Percentiles rank a stretch among this genome's conserved stretches.
Evolutionary conservation across 64 coral and sea anemone species (phyloP).

Genomic region (Montipora capricornis): DNA sequence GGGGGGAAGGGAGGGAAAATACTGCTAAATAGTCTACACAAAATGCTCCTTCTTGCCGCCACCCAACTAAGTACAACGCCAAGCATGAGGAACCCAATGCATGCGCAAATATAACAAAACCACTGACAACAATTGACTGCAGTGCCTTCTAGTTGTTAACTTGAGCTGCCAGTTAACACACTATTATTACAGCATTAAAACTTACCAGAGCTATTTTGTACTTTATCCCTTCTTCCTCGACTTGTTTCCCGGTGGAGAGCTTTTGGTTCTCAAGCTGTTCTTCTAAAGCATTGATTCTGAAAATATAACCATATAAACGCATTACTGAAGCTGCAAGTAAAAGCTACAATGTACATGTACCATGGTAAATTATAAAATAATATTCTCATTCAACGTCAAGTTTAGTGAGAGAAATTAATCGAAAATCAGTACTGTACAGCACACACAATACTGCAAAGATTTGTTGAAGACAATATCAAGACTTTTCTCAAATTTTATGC

Average conservation of each 20-base stretch:
- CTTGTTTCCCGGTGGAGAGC: conserved; percentile 78
- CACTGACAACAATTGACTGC: no score
- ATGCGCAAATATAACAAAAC: no score
- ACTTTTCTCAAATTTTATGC: background rate
- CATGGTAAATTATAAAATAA: no score
- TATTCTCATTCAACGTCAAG: no score
- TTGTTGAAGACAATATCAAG: background rate
- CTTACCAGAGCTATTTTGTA: conserved; percentile 90
- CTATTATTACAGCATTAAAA: background rate
- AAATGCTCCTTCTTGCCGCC: no score
- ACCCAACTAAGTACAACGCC: no score
- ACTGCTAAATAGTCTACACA: no score
- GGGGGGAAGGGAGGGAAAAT: no score
- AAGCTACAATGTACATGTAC: background rate
- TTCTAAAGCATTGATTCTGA: conserved; percentile 97
- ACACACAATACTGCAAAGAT: background rate
- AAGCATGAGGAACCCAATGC: no score
- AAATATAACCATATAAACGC: background rate
- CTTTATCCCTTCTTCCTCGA: conserved; percentile 82
- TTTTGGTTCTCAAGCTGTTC: conserved; percentile 93
- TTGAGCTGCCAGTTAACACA: no score
- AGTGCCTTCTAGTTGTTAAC: no score
- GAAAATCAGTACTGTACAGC: background rate
- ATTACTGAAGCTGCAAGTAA: background rate
- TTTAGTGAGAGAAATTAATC: background rate